Percentiles rank a stretch among this genome's conserved stretches.
Evolutionary conservation across 2,113 vertebrate genomes (phyloP).

Genomic region (Electrona antarctica): DNA sequence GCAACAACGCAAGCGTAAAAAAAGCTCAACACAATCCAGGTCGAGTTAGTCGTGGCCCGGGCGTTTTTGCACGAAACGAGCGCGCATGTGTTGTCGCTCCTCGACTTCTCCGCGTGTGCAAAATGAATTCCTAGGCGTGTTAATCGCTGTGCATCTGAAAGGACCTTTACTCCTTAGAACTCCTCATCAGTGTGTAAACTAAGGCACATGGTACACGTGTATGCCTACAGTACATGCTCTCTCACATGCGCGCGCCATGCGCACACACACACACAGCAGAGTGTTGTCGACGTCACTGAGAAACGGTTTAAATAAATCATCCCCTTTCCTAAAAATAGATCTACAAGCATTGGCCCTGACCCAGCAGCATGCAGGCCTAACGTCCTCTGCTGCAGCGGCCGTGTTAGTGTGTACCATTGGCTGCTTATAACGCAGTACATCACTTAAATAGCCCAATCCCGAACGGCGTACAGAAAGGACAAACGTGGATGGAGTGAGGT

Average conservation of each 20-base stretch:
- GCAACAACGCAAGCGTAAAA: too few relatives aligned
- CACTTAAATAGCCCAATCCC: conserved; percentile 12
- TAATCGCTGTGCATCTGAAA: too few relatives aligned
- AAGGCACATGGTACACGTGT: background rate
- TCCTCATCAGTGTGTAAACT: too few relatives aligned
- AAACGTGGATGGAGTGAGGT: conserved; percentile 27
- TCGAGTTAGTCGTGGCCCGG: too few relatives aligned
- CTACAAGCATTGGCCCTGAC: conserved; percentile 58
- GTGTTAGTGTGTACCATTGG: background rate
- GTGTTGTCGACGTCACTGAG: conserved; percentile 60
- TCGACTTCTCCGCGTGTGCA: too few relatives aligned
- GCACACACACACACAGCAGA: conserved; percentile 15
- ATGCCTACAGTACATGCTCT: background rate
- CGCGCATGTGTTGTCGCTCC: too few relatives aligned
- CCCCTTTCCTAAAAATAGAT: conserved; percentile 67
- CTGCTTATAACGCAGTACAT: conserved; percentile 18
- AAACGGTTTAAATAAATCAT: conserved; percentile 78
- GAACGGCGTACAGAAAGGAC: background rate
- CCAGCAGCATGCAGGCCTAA: conserved; percentile 12
- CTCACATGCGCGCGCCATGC: conserved; percentile 13
- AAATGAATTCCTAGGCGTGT: too few relatives aligned
- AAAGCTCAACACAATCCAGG: too few relatives aligned
- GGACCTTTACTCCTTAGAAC: too few relatives aligned
- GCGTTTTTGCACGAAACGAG: too few relatives aligned
- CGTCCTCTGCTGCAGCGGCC: conserved; percentile 23